Conservation (phyloP, 2,113 vertebrate species). For the Gasterosteus aculeatus region DNA sequence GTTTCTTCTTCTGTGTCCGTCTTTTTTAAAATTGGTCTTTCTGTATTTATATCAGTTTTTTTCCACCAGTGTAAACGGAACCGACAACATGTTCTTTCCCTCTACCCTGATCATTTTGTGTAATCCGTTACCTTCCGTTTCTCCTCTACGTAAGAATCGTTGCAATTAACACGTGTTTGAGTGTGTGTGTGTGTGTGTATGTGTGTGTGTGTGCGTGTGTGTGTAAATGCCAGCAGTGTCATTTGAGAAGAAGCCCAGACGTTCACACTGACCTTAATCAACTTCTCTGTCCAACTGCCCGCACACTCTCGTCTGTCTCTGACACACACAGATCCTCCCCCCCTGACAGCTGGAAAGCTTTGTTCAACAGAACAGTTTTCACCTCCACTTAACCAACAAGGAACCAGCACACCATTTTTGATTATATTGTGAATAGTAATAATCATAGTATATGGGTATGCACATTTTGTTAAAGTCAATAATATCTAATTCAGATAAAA, state of each 20-base stretch:
- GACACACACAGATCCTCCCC: slow-evolving; percentile 2
- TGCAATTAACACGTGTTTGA: slow-evolving; percentile 2
- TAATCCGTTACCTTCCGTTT: not conserved
- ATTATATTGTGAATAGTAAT: too few species aligned
- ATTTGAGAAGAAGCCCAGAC: slow-evolving; percentile 28
- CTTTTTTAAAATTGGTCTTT: not conserved
- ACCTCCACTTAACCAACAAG: slow-evolving; percentile 56
- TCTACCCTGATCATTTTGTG: not conserved
- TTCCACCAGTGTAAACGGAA: not conserved
- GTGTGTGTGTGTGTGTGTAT: slow-evolving; percentile 1
- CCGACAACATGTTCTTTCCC: not conserved
- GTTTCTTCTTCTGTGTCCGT: not conserved
- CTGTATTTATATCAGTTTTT: not conserved
- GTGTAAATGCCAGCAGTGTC: slow-evolving; percentile 36
- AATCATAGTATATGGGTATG: too few species aligned
- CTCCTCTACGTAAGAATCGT: not conserved
- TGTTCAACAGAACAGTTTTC: slow-evolving; percentile 42
- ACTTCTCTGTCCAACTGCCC: slow-evolving; percentile 31
- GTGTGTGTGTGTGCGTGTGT: not conserved
- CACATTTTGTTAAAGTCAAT: not conserved
- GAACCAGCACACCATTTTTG: slow-evolving; percentile 38
- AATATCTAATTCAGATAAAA: not conserved
- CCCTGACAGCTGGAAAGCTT: slow-evolving; percentile 43
- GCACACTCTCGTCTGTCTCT: slow-evolving; percentile 29
- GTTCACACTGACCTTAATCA: slow-evolving; percentile 50